Conservation (phyloP, 2,797 vertebrate genomes). For the Chaetodon trifasciatus region DNA sequence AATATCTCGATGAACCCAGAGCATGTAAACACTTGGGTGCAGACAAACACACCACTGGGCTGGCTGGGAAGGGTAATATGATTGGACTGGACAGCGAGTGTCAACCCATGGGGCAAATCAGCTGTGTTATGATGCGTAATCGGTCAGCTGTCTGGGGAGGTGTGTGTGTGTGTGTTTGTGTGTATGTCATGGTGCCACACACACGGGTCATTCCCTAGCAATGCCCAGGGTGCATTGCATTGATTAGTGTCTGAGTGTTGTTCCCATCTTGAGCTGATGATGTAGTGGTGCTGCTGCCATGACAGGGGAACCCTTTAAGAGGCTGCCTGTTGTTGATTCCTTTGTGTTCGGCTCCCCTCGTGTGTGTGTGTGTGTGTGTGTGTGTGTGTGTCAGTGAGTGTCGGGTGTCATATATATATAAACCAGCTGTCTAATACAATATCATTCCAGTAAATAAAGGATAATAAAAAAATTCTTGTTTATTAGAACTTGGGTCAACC, state of each 20-base stretch:
- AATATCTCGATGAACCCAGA: conserved; percentile 50
- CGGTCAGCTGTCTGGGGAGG: conserved; percentile 66
- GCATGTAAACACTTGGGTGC: conserved; percentile 57
- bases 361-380: conserved; percentile 7
- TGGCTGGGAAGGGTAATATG: conserved; percentile 52
- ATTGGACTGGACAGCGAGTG: conserved; percentile 80
- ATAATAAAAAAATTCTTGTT: neutral
- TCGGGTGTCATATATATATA: neutral
- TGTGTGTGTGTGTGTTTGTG: conserved; percentile 49
- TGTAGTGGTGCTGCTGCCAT: conserved; percentile 25
- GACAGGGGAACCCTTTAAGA: conserved; percentile 35
- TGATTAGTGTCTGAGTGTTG: conserved; percentile 70
- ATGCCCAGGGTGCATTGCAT: conserved; percentile 71
- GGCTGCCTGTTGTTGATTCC: conserved; percentile 21
- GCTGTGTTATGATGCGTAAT: conserved; percentile 81
- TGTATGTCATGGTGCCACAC: conserved; percentile 52
- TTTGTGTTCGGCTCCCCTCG: conserved; percentile 8
- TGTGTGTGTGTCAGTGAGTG: neutral
- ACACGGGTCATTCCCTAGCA: conserved; percentile 60
- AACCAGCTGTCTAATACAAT: neutral
- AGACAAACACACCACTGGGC: conserved; percentile 58
- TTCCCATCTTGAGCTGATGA: conserved; percentile 57
- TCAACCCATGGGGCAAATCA: conserved; percentile 82
- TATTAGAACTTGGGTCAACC: neutral
- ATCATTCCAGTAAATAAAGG: neutral